A percentile compares a stretch with the other conserved stretches of the same genome.
phyloP scores from a whole-genome alignment of 2,888 invertebrate genomes.

The Oscheius sp. region DNA sequence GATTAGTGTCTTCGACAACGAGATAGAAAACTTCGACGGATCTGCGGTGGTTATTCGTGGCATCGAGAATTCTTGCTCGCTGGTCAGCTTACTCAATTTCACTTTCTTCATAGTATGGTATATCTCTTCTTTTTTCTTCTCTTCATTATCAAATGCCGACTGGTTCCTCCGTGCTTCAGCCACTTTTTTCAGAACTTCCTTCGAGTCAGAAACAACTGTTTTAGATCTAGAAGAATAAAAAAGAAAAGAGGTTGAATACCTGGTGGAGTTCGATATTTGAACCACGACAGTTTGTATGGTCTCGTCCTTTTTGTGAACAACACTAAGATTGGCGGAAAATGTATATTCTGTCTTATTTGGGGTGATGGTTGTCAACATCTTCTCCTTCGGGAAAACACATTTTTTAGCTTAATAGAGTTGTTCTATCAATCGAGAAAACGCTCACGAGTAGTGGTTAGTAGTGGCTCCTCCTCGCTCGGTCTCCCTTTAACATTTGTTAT shows the following conservation, averaged over 20 bases:
- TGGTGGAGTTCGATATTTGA: conserved; percentile 4
- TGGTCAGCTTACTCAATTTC: neutral
- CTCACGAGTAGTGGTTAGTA: conserved; percentile 1
- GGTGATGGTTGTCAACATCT: conserved; percentile 31
- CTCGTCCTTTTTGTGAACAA: neutral
- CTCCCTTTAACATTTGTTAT: neutral
- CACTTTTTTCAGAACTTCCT: conserved; percentile 4
- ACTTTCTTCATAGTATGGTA: neutral
- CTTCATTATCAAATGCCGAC: neutral
- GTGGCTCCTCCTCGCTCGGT: neutral
- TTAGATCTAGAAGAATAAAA: neutral
- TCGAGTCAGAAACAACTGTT: conserved; percentile 1
- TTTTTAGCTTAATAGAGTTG: conserved; percentile 29
- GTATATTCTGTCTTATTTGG: conserved; percentile 12
- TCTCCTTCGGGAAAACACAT: conserved; percentile 44
- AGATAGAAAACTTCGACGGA: conserved; percentile 30
- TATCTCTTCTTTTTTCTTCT: neutral
- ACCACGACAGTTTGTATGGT: conserved; percentile 14
- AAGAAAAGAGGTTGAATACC: neutral
- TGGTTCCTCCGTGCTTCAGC: neutral
- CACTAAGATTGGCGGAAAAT: conserved; percentile 13
- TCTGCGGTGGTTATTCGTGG: conserved; percentile 26
- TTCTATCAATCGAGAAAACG: neutral
- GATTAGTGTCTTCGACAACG: conserved; percentile 52
- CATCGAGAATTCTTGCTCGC: no score